Percentiles rank a stretch among this genome's conserved stretches.
phyloP scores from a whole-genome alignment of 1,140 invertebrate species.

The Saxidomus purpurata region DNA sequence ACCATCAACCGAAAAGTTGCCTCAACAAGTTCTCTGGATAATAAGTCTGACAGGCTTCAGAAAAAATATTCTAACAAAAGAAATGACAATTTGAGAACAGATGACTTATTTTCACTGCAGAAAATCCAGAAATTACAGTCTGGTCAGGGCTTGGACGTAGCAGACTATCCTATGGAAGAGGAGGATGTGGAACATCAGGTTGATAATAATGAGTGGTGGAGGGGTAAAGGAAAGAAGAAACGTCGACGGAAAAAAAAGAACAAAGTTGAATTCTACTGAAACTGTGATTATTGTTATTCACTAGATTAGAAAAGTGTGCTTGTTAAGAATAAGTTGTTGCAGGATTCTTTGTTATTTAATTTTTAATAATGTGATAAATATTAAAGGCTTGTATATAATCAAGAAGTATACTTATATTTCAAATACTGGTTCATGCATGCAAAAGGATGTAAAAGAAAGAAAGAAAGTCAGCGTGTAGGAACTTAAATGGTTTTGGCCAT shows the following conservation, averaged over 20 bases:
- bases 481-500: too few relatives aligned
- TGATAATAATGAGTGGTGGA: constrained; percentile 14
- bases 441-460: too few relatives aligned
- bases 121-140: neutral
- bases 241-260: neutral
- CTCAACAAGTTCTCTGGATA: neutral
- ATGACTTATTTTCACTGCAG: constrained; percentile 8
- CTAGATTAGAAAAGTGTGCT: neutral
- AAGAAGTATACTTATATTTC: too few relatives aligned
- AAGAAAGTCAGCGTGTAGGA: too few relatives aligned
- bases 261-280: neutral
- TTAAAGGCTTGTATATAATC: too few relatives aligned
- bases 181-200: constrained; percentile 17
- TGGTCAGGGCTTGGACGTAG: neutral
- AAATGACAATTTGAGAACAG: neutral
- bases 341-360: too few relatives aligned
- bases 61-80: neutral
- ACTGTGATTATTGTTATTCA: neutral
- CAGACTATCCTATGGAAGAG: neutral
- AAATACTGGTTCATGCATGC: too few relatives aligned
- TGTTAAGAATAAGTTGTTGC: too few relatives aligned
- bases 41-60: neutral
- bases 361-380: too few relatives aligned
- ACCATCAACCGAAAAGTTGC: neutral
- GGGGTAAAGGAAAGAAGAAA: neutral